Evolutionary conservation across 2,797 vertebrate genomes (phyloP), one percentile per base, ranked within the genome.

Genomic region (Sorex maritimensis): DNA sequence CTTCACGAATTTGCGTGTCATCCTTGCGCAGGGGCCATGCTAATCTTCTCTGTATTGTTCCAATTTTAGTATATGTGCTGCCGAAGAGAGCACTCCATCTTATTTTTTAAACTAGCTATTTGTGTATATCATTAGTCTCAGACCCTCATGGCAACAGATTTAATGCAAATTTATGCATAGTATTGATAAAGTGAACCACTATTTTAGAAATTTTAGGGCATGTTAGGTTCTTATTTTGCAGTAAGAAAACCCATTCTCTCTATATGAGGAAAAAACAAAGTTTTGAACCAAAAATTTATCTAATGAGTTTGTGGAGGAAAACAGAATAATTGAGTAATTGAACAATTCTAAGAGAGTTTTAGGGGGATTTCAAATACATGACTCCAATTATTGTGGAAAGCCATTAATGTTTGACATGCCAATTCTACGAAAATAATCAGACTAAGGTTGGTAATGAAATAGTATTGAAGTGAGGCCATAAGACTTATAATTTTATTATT

Each of bases 261-360:
- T 94, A 90, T 91, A 69, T 30, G 10, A 19, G 21, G 7, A 79
- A 67, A 34, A 87, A 93, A 49, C 30, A 52, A 84, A 79, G 11
- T 72, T 87, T 67, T 58, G 85, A 93, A 74, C 4, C n/a, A 81
- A 92, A 88, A 91, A 77, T 79, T 12, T 86, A 46, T 38, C 6
- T 85, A 21, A n/a, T 41, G 5, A 41, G 6, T 75, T 80, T 94
- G 23, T 80, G 72, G 77, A 87, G 24, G 63, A 65, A 28, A 44
- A 46, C 17, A 86, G 68, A 26, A 3, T 72, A 74, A 81, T 8
- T 75, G 38, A 88, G 41, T 8, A 58, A 5, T 69, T 17, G 24
- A 72, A 9, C 58, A 38, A 67, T 28, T 80, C 67, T 21, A 80
- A 85, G 69, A 7, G 11, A 44, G 41, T 44, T 44, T 52, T 52